A percentile compares a stretch with the other conserved stretches of the same genome.
Evolutionary conservation across 2,797 vertebrate species (phyloP).

Genomic region (Neomorphus geoffroyi): DNA sequence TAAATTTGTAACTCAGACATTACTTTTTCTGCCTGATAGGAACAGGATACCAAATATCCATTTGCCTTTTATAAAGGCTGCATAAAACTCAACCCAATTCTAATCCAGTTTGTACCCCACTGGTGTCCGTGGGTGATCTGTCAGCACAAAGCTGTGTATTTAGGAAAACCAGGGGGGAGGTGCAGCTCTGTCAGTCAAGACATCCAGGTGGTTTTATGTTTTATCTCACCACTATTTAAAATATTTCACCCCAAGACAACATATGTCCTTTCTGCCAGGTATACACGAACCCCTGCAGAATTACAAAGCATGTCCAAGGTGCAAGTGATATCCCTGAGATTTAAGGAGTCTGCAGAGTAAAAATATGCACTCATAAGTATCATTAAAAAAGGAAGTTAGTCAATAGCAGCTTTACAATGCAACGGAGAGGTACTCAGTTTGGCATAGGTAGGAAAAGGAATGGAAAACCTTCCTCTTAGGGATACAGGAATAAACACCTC

Average conservation of each 20-base stretch:
- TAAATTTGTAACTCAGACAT: neutral
- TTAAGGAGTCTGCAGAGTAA: neutral
- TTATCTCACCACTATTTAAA: neutral
- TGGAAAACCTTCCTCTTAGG: neutral
- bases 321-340: slow-evolving; percentile 27
- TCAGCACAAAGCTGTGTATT: neutral
- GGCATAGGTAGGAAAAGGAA: neutral
- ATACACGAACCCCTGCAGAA: neutral
- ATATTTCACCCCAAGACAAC: neutral
- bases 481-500: neutral
- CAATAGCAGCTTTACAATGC: slow-evolving; percentile 1
- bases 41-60: neutral
- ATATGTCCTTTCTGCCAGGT: fast-evolving
- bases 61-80: neutral
- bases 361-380: neutral
- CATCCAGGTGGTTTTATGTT: neutral
- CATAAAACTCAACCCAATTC: neutral
- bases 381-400: neutral
- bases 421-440: neutral
- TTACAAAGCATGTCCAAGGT: neutral
- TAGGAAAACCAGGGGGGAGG: neutral
- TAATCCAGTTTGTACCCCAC: neutral
- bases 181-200: neutral
- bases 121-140: neutral
- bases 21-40: neutral